These are phyloP conservation scores for Moxostoma hubbsi DNA, from an alignment of 2,797 vertebrate species.

Conservation along the genomic window DNA sequence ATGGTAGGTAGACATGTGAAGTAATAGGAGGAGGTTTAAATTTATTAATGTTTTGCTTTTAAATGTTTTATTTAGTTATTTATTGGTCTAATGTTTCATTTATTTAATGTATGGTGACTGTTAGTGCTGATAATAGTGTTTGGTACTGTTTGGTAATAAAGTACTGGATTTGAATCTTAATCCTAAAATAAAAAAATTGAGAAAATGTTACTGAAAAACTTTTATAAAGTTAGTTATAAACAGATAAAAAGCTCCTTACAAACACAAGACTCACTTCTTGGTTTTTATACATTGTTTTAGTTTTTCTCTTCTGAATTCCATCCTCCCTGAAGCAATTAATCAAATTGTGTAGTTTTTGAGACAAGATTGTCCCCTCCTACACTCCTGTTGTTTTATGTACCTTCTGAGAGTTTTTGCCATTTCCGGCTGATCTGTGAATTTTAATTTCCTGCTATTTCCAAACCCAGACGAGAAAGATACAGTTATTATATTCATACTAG, in stretches of 20 bases:
- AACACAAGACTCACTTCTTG: not conserved
- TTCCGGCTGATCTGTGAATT: constrained; percentile 38
- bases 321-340: no score
- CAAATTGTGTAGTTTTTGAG: not conserved
- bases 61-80: not conserved
- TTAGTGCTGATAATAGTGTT: no score
- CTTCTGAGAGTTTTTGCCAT: constrained; percentile 22
- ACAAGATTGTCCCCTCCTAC: no score
- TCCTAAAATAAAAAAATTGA: not conserved
- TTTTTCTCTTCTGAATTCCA: no score
- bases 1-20: no score
- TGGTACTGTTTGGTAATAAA: no score
- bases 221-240: not conserved
- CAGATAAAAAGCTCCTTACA: not conserved
- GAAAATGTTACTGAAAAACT: not conserved
- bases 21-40: no score
- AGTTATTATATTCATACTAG: constrained; percentile 51
- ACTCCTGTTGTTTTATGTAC: constrained; percentile 42
- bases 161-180: not conserved
- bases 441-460: constrained; percentile 67
- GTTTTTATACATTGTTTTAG: no score
- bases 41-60: not conserved
- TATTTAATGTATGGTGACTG: not conserved
- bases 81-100: not conserved
- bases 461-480: constrained; percentile 43